Base-by-base conservation (phyloP, 1,140 invertebrate genomes). In the Scaptodrosophila lebanonensis region DNA sequence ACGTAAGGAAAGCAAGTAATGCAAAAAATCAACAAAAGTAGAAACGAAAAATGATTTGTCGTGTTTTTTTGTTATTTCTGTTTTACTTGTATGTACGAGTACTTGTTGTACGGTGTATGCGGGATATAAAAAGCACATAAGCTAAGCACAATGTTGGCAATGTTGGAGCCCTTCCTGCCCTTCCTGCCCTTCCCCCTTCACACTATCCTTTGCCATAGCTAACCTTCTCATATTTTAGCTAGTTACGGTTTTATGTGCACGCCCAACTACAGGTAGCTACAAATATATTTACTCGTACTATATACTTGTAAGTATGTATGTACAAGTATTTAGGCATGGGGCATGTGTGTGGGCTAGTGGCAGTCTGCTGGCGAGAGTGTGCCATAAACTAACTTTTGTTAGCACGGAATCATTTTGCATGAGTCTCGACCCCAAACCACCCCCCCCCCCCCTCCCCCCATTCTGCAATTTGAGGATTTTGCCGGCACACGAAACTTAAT, bases 11-110 rank as follows among this genome's bases (percentile, higher is more conserved):
- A 48, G 22, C 12, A 53, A n/a, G n/a, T n/a, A n/a, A n/a, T n/a
- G n/a, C n/a, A n/a, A n/a, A n/a, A n/a, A 66, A 36, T 33, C 45
- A 30, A 42, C 35, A 64, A 52, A 57, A 53, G 33, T 22, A 68
- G 53, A 35, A 17, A 11, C 47, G 40, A 56, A 59, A 48, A 73
- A 63, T 73, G 54, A n/a, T 77, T 79, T 65, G 67, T 73, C 59
- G 68, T 77, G 73, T 82, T 39, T 25, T 8, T 9, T 13, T 18
- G 7, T 8, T 16, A 35, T 8, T 13, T 12, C 12, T 6, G 12
- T n/a, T 35, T 16, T 15, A 13, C 7, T 2, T 7, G 3, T 11
- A 13, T 6, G n/a, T 18, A 3, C 11, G n/a, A n/a, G n/a, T n/a
- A n/a, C n/a, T 17, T 20, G 35, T 22, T 22, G 27, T 30, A 48